phyloP scores from a whole-genome alignment of 1,140 invertebrate genomes.

The Drosophila kanapiae region DNA sequence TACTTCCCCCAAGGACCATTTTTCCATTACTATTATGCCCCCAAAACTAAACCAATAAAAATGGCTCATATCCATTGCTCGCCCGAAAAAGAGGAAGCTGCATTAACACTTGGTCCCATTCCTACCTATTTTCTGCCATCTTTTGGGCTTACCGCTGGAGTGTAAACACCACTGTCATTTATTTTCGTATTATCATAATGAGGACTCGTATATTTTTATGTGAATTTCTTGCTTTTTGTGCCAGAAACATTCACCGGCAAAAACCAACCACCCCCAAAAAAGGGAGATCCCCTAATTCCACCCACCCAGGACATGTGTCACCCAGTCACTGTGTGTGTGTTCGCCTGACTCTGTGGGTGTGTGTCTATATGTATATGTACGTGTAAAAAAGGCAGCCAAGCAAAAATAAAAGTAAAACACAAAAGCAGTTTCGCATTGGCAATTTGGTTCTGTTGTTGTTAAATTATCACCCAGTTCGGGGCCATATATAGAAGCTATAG shows the following conservation, averaged over 20 bases:
- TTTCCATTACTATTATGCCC: slow-evolving; percentile 11
- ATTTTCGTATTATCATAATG: slow-evolving; percentile 85
- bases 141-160: slow-evolving; percentile 34
- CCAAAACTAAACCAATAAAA: slow-evolving; percentile 17
- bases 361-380: neutral
- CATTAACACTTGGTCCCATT: slow-evolving; percentile 37
- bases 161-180: slow-evolving; percentile 81
- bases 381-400: slow-evolving; percentile 61
- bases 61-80: slow-evolving; percentile 7
- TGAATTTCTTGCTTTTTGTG: slow-evolving; percentile 79
- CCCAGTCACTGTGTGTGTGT: slow-evolving; percentile 14
- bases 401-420: slow-evolving; percentile 68
- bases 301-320: slow-evolving; percentile 31
- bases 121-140: neutral
- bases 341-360: slow-evolving; percentile 1
- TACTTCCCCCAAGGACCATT: neutral
- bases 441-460: slow-evolving; percentile 74
- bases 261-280: slow-evolving; percentile 44
- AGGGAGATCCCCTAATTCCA: slow-evolving; percentile 24
- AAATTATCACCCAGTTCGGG: slow-evolving; percentile 72
- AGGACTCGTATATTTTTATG: slow-evolving; percentile 84
- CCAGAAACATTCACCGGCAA: slow-evolving; percentile 48
- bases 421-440: slow-evolving; percentile 70
- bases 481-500: slow-evolving; percentile 39
- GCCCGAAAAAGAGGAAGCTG: slow-evolving; percentile 20